Conservation (phyloP, 2,888 invertebrate species). For the Microplitis deprimator region DNA sequence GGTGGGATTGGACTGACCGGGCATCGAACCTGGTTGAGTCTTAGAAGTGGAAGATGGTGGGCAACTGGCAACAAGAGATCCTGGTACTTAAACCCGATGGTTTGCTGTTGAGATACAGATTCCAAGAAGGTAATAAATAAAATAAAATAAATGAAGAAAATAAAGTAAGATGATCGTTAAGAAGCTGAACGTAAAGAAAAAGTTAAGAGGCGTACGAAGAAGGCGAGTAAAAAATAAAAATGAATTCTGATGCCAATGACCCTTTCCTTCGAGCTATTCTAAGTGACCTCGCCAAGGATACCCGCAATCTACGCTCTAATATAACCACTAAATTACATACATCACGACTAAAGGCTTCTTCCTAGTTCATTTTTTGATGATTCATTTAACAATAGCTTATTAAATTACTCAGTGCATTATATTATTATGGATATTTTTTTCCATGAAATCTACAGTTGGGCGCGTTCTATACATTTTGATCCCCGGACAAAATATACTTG, state of each 20-base stretch:
- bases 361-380: slow-evolving; percentile 19
- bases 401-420: neutral
- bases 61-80: slow-evolving; percentile 38
- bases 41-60: slow-evolving; percentile 42
- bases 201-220: slow-evolving; percentile 3
- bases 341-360: slow-evolving; percentile 26
- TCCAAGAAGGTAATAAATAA: slow-evolving; percentile 30
- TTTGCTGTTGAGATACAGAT: slow-evolving; percentile 28
- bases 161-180: slow-evolving; percentile 14
- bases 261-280: slow-evolving; percentile 56
- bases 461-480: too few relatives aligned
- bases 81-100: neutral
- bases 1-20: slow-evolving; percentile 63
- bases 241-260: slow-evolving; percentile 38
- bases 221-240: slow-evolving; percentile 21
- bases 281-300: slow-evolving; percentile 66
- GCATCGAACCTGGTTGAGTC: slow-evolving; percentile 67
- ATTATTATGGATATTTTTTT: too few relatives aligned
- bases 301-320: slow-evolving; percentile 55
- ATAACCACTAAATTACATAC: slow-evolving; percentile 43
- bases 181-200: slow-evolving; percentile 7
- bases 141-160: slow-evolving; percentile 13
- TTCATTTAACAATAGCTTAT: slow-evolving; percentile 2
- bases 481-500: too few relatives aligned
- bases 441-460: too few relatives aligned